Base-by-base conservation (phyloP, 2,888 invertebrate species). In the Patella depressa region DNA sequence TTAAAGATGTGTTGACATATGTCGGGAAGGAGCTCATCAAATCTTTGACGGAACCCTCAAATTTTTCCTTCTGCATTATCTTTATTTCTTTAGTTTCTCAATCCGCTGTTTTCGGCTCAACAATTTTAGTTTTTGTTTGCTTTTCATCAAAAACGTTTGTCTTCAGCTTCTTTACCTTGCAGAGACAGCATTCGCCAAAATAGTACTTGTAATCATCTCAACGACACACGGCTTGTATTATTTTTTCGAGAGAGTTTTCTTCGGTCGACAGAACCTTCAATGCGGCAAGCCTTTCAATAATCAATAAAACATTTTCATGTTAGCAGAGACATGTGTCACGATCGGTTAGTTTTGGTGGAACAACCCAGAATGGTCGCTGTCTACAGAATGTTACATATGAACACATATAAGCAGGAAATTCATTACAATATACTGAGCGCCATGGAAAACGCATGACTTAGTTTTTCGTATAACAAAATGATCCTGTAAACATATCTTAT, bases 261-360 rank as follows among this genome's bases (percentile, higher is more conserved):
- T 45, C 17, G 5, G 15, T 4, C 57, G 17, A 15, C n/a, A 59
- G n/a, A n/a, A 59, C 19, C 19, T 59, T 59, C 14, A 59, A 17
- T 19, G 15, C 17, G 9, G 17, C 59, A 19, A 82, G 72, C 54
- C 76, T 79, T 11, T 78, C 77, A 7, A 70, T 74, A 14, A 79
- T 73, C 34, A 81, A 81, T 24, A 78, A 54, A 0, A 77, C 53
- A 76, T 82, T 82, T 72, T 81, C 82, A 73, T 81, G 81, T 11
- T 81, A 82, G 54, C 82, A 84, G 1, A 78, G 73, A 34, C 84
- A 82, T 3, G 83, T 83, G 24, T 84, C 80, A 69, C 83, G 78
- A 76, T 82, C 82, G 72, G 73, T 77, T 24, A 78, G 53, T 76
- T 59, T 59, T 53, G 84, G 77, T 15, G 71, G 55, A 5, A 76